A percentile compares a stretch with the other conserved stretches of the same genome.
Conservation (phyloP, 1,140 invertebrate genomes). For the Oedothorax gibbosus region DNA sequence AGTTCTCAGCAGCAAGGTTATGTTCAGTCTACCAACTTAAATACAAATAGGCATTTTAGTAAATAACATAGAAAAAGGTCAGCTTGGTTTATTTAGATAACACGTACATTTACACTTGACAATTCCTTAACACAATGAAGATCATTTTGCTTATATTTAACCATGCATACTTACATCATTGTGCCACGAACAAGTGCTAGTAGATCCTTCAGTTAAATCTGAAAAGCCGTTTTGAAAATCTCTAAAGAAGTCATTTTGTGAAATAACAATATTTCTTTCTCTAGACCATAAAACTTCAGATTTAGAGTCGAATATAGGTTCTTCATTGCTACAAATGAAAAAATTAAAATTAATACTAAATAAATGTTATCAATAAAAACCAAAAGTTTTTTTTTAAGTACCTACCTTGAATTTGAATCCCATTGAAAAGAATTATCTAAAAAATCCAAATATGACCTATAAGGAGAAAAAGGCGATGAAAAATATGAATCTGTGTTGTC, state of each 20-base stretch:
- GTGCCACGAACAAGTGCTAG: conserved; percentile 45
- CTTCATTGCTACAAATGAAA: conserved; percentile 16
- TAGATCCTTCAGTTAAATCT: conserved; percentile 22
- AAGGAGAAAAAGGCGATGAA: neutral
- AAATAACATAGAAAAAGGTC: too few species aligned
- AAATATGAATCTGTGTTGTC: neutral
- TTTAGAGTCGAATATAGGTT: neutral
- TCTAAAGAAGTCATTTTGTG: conserved; percentile 26
- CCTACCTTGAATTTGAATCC: conserved; percentile 15
- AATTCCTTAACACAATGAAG: too few species aligned
- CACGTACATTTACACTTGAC: too few species aligned
- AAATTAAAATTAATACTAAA: neutral
- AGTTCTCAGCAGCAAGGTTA: too few species aligned
- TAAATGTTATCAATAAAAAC: neutral
- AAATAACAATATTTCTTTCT: conserved; percentile 16
- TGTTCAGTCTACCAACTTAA: too few species aligned
- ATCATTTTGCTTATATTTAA: too few species aligned
- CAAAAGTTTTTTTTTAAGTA: neutral
- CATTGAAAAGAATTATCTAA: conserved; percentile 18
- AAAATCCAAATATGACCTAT: conserved; percentile 4
- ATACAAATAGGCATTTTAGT: too few species aligned
- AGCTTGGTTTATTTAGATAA: too few species aligned
- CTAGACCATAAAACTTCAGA: conserved; percentile 47
- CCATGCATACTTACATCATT: conserved; percentile 37
- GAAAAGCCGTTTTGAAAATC: conserved; percentile 17